phyloP scores from a whole-genome alignment of 2,888 invertebrate genomes.

The Mythimna vitellina region DNA sequence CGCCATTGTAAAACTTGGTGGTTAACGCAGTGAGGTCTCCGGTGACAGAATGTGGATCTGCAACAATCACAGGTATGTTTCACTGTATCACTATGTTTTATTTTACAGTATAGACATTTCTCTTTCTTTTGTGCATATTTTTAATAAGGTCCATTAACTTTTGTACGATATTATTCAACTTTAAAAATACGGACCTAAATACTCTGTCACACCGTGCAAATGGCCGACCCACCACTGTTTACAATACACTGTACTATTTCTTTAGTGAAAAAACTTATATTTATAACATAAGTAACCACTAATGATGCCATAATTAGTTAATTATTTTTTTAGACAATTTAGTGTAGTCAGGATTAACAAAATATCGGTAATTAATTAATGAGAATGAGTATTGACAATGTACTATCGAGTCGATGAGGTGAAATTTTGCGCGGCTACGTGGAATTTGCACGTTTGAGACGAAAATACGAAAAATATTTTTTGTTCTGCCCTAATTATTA shows the following conservation, averaged over 20 bases:
- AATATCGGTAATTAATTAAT: conserved; percentile 63
- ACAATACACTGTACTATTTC: conserved; percentile 86
- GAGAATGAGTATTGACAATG: conserved; percentile 75
- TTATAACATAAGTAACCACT: conserved; percentile 68
- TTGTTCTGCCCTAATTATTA: conserved; percentile 50
- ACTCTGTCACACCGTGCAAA: conserved; percentile 93
- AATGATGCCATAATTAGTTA: conserved; percentile 74
- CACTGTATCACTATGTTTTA: conserved; percentile 83
- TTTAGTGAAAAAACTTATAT: conserved; percentile 69
- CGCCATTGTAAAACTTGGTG: conserved; percentile 89
- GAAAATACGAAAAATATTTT: conserved; percentile 57
- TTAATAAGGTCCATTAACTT: conserved; percentile 84
- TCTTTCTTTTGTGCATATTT: conserved; percentile 86
- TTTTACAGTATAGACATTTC: conserved; percentile 72
- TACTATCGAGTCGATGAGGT: conserved; percentile 47
- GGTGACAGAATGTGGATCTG: conserved; percentile 89
- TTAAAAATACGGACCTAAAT: conserved; percentile 90
- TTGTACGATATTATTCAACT: conserved; percentile 81
- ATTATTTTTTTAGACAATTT: conserved; percentile 71
- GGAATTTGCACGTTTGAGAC: conserved; percentile 63
- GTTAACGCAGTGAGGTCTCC: conserved; percentile 87
- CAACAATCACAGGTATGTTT: conserved; percentile 88
- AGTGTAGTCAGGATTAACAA: conserved; percentile 44
- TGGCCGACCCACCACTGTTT: conserved; percentile 93
- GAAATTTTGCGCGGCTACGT: conserved; percentile 78